phyloP scores from a whole-genome alignment of 2,113 vertebrate genomes.

The Tringa solitaria region DNA sequence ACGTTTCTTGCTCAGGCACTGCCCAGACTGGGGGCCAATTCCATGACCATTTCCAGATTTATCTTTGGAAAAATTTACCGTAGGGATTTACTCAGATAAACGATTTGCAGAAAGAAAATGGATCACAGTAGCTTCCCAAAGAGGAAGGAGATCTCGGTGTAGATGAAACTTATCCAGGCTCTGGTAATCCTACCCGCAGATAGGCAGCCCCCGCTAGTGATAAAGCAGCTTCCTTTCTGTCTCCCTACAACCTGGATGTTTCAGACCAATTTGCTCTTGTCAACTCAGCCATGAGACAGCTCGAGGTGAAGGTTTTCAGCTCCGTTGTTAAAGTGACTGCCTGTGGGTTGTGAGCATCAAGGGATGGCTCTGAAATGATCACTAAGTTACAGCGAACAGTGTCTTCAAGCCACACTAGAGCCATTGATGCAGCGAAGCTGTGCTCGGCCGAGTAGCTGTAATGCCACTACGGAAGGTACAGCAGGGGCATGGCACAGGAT shows the following conservation, averaged over 20 bases:
- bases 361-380: background rate
- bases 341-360: slow-evolving; percentile 14
- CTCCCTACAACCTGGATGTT: background rate
- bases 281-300: slow-evolving; percentile 1
- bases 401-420: background rate
- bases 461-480: fast-evolving
- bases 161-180: background rate
- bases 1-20: background rate
- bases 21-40: fast-evolving
- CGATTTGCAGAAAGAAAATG: background rate
- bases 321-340: slow-evolving; percentile 20
- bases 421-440: background rate
- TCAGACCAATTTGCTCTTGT: slow-evolving; percentile 13
- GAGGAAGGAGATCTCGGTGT: background rate
- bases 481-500: background rate
- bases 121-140: background rate
- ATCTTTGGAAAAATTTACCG: background rate
- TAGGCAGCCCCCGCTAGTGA: background rate
- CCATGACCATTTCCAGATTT: background rate
- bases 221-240: background rate
- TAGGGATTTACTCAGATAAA: background rate
- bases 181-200: fast-evolving
- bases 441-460: background rate
- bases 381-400: background rate
- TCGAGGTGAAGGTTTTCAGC: background rate